Conservation (phyloP, 2,888 invertebrate species). For the Ephialtes manifestator region DNA sequence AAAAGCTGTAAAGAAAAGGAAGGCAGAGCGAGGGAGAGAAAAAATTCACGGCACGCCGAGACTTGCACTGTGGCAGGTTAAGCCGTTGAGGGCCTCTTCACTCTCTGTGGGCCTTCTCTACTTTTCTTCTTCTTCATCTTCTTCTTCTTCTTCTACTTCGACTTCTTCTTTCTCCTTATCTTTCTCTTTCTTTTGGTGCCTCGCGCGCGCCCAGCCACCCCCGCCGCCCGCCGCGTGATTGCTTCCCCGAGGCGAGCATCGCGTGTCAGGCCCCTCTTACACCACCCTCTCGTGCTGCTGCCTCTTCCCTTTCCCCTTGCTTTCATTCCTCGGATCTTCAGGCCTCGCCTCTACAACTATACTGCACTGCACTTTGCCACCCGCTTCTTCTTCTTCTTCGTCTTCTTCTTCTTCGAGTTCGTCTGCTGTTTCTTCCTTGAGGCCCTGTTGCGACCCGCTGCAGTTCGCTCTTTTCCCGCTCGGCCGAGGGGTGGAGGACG, state of each 20-base stretch:
- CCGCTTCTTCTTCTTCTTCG: constrained; percentile 53
- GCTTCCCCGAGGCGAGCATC: constrained; percentile 85
- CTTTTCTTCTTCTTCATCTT: constrained; percentile 15
- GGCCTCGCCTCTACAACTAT: constrained; percentile 57
- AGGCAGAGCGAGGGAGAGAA: constrained; percentile 56
- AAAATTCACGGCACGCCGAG: constrained; percentile 15
- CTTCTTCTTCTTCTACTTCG: background rate
- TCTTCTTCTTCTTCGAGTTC: constrained; percentile 38
- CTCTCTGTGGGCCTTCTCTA: constrained; percentile 49
- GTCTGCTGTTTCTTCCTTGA: constrained; percentile 37
- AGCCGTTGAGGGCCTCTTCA: constrained; percentile 61
- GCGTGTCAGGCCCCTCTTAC: constrained; percentile 85
- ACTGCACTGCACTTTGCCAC: constrained; percentile 42
- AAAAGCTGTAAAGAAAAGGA: constrained; percentile 55
- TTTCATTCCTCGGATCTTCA: constrained; percentile 60
- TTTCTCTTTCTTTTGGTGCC: constrained; percentile 45
- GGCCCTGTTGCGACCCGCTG: constrained; percentile 51
- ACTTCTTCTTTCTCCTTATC: constrained; percentile 28
- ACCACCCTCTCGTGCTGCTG: constrained; percentile 75
- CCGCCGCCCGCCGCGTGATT: constrained; percentile 85
- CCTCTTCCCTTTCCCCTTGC: constrained; percentile 52
- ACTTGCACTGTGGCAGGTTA: constrained; percentile 55
- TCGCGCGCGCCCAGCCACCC: constrained; percentile 80
- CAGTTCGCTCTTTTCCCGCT: constrained; percentile 37
- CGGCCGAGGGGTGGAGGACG: constrained; percentile 1